These are phyloP conservation scores for Chrysochloris asiatica DNA, from an alignment of 2,113 vertebrate species.

Conservation along the genomic window DNA sequence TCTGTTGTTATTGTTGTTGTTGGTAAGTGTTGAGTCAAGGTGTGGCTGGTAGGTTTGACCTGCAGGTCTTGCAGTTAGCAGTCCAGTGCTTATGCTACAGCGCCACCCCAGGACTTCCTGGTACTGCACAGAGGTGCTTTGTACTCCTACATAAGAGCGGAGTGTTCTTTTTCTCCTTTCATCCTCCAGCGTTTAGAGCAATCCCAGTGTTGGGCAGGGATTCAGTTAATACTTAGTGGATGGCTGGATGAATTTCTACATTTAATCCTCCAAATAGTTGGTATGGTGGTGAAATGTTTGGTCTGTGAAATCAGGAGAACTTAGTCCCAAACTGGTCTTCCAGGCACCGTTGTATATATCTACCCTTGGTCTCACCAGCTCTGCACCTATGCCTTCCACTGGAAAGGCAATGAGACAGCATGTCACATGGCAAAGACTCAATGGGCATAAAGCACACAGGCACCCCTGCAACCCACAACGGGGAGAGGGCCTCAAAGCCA, in stretches of 20 bases:
- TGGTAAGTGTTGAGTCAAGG: too few species aligned
- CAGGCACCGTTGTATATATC: too few species aligned
- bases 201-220: not conserved
- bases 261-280: too few species aligned
- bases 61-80: too few species aligned
- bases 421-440: not conserved
- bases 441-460: not conserved
- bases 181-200: not conserved
- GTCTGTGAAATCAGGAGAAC: not conserved
- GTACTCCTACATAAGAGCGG: too few species aligned
- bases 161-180: not conserved
- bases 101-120: too few species aligned
- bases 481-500: not conserved
- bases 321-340: not conserved
- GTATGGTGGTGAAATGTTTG: not conserved
- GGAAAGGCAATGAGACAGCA: too few species aligned
- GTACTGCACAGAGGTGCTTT: too few species aligned
- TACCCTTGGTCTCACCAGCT: too few species aligned
- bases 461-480: not conserved
- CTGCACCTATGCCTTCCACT: not conserved
- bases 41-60: too few species aligned
- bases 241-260: not conserved
- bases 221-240: not conserved
- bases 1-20: too few species aligned
- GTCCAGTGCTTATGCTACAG: too few species aligned